Conservation (phyloP, 2,888 invertebrate genomes). For the Brachycybe producta region DNA sequence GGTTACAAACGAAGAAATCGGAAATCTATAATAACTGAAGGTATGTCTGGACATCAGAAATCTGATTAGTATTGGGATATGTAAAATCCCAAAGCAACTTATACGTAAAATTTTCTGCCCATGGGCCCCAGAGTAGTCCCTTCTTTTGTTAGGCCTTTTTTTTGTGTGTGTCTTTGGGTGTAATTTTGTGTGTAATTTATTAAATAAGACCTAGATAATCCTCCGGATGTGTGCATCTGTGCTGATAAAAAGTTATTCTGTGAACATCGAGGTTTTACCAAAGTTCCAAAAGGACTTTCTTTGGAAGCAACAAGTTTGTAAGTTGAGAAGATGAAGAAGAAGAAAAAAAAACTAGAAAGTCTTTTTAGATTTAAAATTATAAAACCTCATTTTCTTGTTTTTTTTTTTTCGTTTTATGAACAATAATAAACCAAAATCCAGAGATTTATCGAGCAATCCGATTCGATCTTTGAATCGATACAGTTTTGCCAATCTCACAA, state of each 20-base stretch:
- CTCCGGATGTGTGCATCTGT: slow-evolving; percentile 10
- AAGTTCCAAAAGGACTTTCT: slow-evolving; percentile 2
- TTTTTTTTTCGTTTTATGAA: not conserved
- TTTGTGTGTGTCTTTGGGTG: too few species aligned
- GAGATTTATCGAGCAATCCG: slow-evolving; percentile 11
- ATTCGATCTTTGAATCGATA: not conserved
- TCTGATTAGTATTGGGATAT: too few species aligned
- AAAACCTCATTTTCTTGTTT: not conserved
- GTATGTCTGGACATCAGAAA: too few species aligned
- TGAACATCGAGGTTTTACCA: not conserved
- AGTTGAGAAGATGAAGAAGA: not conserved
- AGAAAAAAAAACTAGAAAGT: not conserved
- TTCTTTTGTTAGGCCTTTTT: too few species aligned
- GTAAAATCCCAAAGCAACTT: too few species aligned
- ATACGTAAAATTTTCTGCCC: too few species aligned
- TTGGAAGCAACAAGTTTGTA: slow-evolving; percentile 2
- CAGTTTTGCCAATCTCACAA: not conserved
- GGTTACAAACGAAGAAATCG: too few species aligned
- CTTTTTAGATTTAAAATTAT: not conserved
- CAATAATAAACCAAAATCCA: not conserved
- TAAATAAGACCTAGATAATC: slow-evolving; percentile 3
- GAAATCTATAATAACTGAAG: too few species aligned
- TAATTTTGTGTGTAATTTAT: too few species aligned
- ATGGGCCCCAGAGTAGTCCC: too few species aligned
- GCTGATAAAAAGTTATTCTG: slow-evolving; percentile 7